Conservation (phyloP, 2,113 vertebrate genomes). For the Myrmecophaga tridactyla region DNA sequence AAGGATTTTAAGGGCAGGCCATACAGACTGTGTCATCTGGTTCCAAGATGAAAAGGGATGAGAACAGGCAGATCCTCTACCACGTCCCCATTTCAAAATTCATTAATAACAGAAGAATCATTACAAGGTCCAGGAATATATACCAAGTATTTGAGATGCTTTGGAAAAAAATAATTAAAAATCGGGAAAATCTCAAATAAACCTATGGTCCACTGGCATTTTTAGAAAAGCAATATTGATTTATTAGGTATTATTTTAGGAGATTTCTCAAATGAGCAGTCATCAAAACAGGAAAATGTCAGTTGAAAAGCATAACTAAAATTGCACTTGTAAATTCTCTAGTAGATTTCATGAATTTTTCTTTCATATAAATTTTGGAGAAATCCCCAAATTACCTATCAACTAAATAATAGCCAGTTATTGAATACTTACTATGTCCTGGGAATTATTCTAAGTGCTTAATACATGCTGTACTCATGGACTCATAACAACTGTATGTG, state of each 20-base stretch:
- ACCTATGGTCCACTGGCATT: not conserved
- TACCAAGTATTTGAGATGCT: not conserved
- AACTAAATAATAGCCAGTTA: not conserved
- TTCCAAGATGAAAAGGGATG: slow-evolving; percentile 21
- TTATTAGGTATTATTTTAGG: not conserved
- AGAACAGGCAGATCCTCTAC: not conserved
- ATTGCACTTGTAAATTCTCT: not conserved
- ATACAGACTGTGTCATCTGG: slow-evolving; percentile 42
- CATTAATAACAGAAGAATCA: not conserved
- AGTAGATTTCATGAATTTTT: slow-evolving; percentile 2
- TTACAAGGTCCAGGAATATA: not conserved
- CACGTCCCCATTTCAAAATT: slow-evolving; percentile 31
- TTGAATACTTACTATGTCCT: not conserved
- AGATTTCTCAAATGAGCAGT: not conserved
- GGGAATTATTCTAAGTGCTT: not conserved
- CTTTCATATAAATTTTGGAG: not conserved
- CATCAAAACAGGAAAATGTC: not conserved
- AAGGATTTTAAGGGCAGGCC: slow-evolving; percentile 72
- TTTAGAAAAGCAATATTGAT: not conserved
- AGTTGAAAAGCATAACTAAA: slow-evolving; percentile 17
- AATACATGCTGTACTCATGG: not conserved
- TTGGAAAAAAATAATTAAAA: slow-evolving; percentile 20
- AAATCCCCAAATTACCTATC: slow-evolving; percentile 2
- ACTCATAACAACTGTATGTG: not conserved
- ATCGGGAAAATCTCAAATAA: not conserved